Evolutionary conservation across 2,888 invertebrate genomes (phyloP), one percentile per base, ranked within the genome.

Genomic region (Malthinus seriepunctatus): DNA sequence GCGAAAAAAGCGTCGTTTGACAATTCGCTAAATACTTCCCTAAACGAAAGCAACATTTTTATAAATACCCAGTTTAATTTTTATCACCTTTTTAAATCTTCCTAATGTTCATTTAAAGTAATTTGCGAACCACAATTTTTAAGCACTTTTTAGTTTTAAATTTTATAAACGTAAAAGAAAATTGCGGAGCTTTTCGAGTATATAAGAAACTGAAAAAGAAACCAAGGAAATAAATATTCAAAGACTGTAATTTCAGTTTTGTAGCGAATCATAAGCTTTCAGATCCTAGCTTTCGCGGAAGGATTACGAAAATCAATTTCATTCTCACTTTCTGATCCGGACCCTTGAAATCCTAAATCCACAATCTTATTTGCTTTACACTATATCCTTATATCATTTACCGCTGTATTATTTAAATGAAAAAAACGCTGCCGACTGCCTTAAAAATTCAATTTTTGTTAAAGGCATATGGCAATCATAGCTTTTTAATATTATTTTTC

Each of bases 251-350:
- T 60, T 60, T 60, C 51, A 60, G 60, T 55, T 59, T 59, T 59
- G 59, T 54, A 54, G 59, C 57, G 54, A 59, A 59, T 59, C 59
- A 59, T 59, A 59, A 59, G 59, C 59, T 59, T 47, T 51, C 48
- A 51, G 38, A 60, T 60, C 55, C 55, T 60, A 51, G 54, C 60
- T 60, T 55, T 60, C 55, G 51, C 51, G 54, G 54, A 60, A 53
- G 65, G 65, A 67, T 67, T 67, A 67, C 67, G 54, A 58, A 65
- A 66, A 65, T 67, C 67, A 67, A 67, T 67, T 67, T 67, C 65
- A 67, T 66, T 67, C 63, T 67, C 67, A 67, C 67, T 67, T 67
- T 63, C 65, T 62, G 65, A 63, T 63, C 63, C 51, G 60, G 56
- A 62, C 57, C 58, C 59, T 60, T 62, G 51, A 57, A 62, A 63